Evolutionary conservation across 1,140 invertebrate species (phyloP).

Genomic region (Sycophila sp.): DNA sequence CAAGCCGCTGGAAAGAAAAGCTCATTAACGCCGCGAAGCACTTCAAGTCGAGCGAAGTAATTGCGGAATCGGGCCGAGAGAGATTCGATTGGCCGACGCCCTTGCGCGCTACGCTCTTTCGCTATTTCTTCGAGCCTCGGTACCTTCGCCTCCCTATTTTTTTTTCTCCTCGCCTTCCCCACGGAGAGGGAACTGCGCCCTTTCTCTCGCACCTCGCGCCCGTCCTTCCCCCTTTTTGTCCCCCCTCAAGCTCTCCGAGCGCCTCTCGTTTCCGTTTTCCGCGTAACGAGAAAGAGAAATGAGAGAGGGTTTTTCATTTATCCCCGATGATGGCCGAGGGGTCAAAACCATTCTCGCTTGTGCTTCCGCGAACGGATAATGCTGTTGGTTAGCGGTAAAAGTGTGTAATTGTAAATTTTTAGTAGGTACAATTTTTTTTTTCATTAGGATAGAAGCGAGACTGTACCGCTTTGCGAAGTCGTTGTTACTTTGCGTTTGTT

Average conservation of each 20-base stretch:
- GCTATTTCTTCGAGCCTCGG: slow-evolving; percentile 21
- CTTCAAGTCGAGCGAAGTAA: slow-evolving; percentile 45
- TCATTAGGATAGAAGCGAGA: too few species aligned
- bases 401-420: too few species aligned
- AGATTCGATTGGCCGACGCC: slow-evolving; percentile 31
- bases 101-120: slow-evolving; percentile 33
- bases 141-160: not conserved
- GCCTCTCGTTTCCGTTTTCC: not conserved
- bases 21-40: slow-evolving; percentile 48
- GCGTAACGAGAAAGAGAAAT: slow-evolving; percentile 22
- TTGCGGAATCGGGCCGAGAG: slow-evolving; percentile 36
- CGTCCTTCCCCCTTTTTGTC: not conserved
- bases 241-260: too few species aligned
- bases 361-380: too few species aligned
- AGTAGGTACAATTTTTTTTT: too few species aligned
- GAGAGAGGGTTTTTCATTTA: slow-evolving; percentile 21
- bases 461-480: too few species aligned
- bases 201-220: not conserved
- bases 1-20: slow-evolving; percentile 40
- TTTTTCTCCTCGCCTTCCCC: not conserved
- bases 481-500: too few species aligned
- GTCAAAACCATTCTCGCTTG: not conserved
- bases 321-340: not conserved
- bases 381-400: too few species aligned
- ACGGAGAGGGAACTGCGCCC: not conserved